Percentiles rank a stretch among this genome's conserved stretches.
Evolutionary conservation across 2,797 vertebrate species (phyloP).

Genomic region (Microctenopoma stevenorrisi): DNA sequence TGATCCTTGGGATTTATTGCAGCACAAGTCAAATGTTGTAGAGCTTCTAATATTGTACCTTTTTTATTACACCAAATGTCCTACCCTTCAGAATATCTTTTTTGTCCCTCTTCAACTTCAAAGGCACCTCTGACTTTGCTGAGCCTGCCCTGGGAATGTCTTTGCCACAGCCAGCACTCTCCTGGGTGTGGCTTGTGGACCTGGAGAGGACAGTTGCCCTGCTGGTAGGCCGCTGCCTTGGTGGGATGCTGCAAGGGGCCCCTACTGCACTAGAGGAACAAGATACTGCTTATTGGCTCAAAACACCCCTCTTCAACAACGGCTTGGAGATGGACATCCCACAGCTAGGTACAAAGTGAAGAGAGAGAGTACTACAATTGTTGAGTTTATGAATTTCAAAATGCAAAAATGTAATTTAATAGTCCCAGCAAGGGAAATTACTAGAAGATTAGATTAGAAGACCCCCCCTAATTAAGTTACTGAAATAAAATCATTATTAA

Average conservation of each 20-base stretch:
- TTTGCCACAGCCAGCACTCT: slow-evolving; percentile 87
- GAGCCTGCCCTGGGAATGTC: slow-evolving; percentile 86
- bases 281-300: slow-evolving; percentile 94
- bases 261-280: slow-evolving; percentile 92
- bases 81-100: not conserved
- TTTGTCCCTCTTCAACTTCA: not conserved
- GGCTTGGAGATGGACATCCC: slow-evolving; percentile 94
- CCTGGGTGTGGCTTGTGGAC: slow-evolving; percentile 98
- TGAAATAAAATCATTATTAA: too few species aligned
- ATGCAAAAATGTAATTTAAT: not conserved
- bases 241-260: slow-evolving; percentile 96
- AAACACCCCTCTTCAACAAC: slow-evolving; percentile 94
- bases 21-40: not conserved
- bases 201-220: slow-evolving; percentile 94
- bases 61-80: too few species aligned
- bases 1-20: not conserved
- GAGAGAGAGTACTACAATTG: not conserved
- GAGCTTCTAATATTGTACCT: not conserved
- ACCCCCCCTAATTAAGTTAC: not conserved
- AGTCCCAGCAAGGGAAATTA: too few species aligned
- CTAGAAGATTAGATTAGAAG: not conserved
- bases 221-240: slow-evolving; percentile 94
- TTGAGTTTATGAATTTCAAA: not conserved
- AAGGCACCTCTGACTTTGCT: slow-evolving; percentile 90
- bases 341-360: slow-evolving; percentile 85